A percentile compares a stretch with the other conserved stretches of the same genome.
Conservation (phyloP, 2,797 vertebrate species). For the Betta splendens region DNA sequence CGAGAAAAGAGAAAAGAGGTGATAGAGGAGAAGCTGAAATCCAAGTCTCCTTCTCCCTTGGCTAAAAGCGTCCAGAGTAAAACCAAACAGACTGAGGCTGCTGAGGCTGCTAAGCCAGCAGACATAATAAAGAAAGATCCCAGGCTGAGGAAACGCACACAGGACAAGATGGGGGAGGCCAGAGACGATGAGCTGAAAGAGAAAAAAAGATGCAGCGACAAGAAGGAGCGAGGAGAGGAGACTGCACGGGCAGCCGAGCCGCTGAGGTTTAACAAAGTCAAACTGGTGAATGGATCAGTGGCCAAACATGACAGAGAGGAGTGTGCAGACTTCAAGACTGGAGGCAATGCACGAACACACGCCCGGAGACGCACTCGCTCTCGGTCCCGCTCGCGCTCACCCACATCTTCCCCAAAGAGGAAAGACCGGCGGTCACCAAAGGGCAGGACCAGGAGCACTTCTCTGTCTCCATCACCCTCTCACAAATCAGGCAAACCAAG, state of each 20-base stretch:
- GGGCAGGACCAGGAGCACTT: constrained; percentile 86
- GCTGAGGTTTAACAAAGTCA: constrained; percentile 84
- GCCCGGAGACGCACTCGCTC: constrained; percentile 91
- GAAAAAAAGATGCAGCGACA: constrained; percentile 87
- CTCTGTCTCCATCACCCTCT: constrained; percentile 76
- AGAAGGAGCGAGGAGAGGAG: constrained; percentile 90
- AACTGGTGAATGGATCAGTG: constrained; percentile 87
- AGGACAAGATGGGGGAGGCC: constrained; percentile 82
- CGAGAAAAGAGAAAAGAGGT: constrained; percentile 88
- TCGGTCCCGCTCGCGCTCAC: constrained; percentile 88
- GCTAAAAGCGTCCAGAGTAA: constrained; percentile 71
- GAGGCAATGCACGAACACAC: constrained; percentile 82
- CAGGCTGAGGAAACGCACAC: constrained; percentile 87
- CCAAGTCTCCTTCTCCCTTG: constrained; percentile 88
- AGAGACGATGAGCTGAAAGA: constrained; percentile 91
- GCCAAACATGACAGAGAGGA: constrained; percentile 85
- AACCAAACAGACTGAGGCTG: constrained; percentile 77
- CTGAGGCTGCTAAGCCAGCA: constrained; percentile 76
- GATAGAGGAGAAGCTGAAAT: constrained; percentile 82
- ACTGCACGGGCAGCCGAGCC: constrained; percentile 77
- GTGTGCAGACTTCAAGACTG: constrained; percentile 81
- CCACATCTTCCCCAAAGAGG: constrained; percentile 88
- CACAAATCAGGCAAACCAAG: constrained; percentile 86
- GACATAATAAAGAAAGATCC: constrained; percentile 91
- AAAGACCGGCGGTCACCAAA: constrained; percentile 93